phyloP scores from a whole-genome alignment of 2,797 vertebrate genomes.

The Epinephelus awoara region DNA sequence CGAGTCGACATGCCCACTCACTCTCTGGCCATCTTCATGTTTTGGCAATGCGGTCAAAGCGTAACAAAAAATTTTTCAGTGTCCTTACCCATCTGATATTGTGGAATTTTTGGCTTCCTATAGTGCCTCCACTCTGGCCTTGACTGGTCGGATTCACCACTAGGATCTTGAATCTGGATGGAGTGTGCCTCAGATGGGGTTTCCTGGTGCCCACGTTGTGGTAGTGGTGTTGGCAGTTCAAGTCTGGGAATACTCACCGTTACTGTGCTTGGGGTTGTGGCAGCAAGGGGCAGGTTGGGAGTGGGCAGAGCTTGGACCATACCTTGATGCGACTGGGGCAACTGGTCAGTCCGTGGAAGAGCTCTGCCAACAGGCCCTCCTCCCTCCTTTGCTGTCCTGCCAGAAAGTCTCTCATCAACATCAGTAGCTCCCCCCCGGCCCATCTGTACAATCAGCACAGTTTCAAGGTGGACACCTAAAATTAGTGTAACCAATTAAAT shows the following conservation, averaged over 20 bases:
- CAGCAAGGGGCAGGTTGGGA: too few relatives aligned
- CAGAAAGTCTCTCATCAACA: too few relatives aligned
- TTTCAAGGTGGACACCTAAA: too few relatives aligned
- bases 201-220: too few relatives aligned
- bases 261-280: background rate
- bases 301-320: too few relatives aligned
- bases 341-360: too few relatives aligned
- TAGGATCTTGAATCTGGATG: background rate
- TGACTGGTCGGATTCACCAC: background rate
- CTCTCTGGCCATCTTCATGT: too few relatives aligned
- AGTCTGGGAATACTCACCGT: background rate
- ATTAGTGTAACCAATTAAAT: too few relatives aligned
- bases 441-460: too few relatives aligned
- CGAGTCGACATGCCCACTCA: background rate
- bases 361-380: background rate
- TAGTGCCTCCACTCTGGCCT: background rate
- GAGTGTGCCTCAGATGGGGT: background rate
- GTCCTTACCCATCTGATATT: conserved; percentile 6
- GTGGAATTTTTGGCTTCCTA: conserved; percentile 2
- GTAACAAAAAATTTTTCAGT: conserved; percentile 11
- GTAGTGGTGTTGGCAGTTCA: background rate
- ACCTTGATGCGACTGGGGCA: too few relatives aligned
- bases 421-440: too few relatives aligned
- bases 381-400: too few relatives aligned
- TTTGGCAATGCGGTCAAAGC: background rate